Base-by-base conservation (phyloP, 2,888 invertebrate species). In the Lysandra coridon region DNA sequence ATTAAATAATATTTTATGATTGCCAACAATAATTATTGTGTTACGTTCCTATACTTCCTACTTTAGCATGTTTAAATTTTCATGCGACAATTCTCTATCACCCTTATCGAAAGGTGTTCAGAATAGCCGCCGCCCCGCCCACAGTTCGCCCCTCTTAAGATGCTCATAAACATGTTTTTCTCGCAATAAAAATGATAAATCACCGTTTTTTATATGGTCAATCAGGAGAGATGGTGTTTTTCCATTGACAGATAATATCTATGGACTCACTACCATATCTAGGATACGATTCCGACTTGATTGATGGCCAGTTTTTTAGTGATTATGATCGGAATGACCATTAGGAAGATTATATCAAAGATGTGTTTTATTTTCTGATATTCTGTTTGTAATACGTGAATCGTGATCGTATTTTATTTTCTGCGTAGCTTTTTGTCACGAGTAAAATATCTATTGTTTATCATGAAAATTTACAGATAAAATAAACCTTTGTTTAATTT, bases 81-180 rank as follows among this genome's bases (percentile, higher is more conserved):
- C 73, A 74, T 76, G 40, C 49, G 80, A 77, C 33, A 62, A 75
- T 49, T n/a, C 75, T 30, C 76, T 23, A 69, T 37, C 23, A 14
- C 17, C 23, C 30, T 30, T 81, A 57, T 79, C 79, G 64, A 6
- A 64, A 17, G 33, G 37, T 37, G 57, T 78, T 37, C 49, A 73
- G 77, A 84, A 85, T 86, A 85, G 64, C 17, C 81, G 81, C 81
- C 80, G 49, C 80, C 78, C 81, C 81, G 80, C 80, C 81, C 83
- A 80, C 80, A 80, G 81, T 81, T 84, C 88, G 84, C 88, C 90
- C 91, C 91, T 92, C 92, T 91, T 94, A 92, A 93, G 92, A 92
- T 92, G 91, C 93, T 91, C 93, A 95, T 95, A 95, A 95, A 95
- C 95, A 95, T 95, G 95, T 95, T 95, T 95, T 95, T 94, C 91